Evolutionary conservation across 1,140 invertebrate genomes (phyloP).

Genomic region (Sinonovacula constricta): DNA sequence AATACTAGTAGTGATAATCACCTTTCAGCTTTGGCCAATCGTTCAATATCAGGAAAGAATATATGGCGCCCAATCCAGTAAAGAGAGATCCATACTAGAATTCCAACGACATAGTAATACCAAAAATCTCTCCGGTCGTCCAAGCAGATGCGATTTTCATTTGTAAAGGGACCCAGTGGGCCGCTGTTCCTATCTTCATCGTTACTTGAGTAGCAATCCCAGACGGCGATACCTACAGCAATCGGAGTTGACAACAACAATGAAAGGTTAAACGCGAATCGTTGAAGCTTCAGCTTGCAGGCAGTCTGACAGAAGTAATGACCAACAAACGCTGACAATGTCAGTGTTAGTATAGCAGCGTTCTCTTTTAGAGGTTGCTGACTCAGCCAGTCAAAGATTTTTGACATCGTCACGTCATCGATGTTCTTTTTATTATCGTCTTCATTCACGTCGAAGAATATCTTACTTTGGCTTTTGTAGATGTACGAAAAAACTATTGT

Average conservation of each 20-base stretch:
- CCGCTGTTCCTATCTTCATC: too few relatives aligned
- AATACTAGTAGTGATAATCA: too few relatives aligned
- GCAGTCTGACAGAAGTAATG: constrained; percentile 20
- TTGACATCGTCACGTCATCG: background rate
- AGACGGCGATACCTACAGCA: constrained; percentile 1
- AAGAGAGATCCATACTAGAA: constrained; percentile 1
- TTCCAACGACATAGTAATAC: background rate
- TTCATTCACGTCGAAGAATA: background rate
- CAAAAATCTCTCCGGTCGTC: background rate
- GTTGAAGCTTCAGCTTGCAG: constrained; percentile 39
- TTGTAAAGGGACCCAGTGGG: constrained; percentile 5
- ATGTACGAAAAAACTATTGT: constrained; percentile 5
- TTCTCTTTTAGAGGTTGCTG: background rate
- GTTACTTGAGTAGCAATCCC: constrained; percentile 10
- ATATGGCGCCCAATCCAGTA: constrained; percentile 44
- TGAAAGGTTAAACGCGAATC: constrained; percentile 22
- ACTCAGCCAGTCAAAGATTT: constrained; percentile 10
- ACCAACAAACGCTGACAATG: constrained; percentile 25
- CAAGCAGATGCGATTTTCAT: background rate
- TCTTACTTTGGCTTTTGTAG: background rate
- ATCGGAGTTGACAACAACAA: constrained; percentile 30
- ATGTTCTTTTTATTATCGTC: background rate
- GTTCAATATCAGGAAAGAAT: constrained; percentile 32
- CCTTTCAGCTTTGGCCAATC: constrained; percentile 42
- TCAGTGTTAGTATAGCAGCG: constrained; percentile 19